Conservation (phyloP, 2,113 vertebrate species). For the Cebus imitator region DNA sequence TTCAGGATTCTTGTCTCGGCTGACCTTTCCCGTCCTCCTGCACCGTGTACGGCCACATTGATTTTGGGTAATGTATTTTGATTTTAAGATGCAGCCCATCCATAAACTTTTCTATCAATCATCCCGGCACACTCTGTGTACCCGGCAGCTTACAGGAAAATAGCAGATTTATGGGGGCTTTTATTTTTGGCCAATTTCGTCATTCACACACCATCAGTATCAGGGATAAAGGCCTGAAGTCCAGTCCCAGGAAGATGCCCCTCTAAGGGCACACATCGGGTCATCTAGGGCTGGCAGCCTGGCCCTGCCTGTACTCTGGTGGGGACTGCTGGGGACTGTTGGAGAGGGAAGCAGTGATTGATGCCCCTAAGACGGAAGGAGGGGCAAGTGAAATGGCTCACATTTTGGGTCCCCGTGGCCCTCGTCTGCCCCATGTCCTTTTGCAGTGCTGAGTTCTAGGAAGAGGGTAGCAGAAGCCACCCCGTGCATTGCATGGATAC, state of each 20-base stretch:
- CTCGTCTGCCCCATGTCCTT: background rate
- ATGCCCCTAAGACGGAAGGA: background rate
- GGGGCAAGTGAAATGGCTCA: background rate
- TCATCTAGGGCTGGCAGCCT: rapidly evolving
- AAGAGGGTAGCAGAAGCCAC: background rate
- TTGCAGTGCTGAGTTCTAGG: background rate
- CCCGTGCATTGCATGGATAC: rapidly evolving
- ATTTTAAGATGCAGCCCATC: conserved; percentile 51
- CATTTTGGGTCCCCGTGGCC: background rate
- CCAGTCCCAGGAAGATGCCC: rapidly evolving
- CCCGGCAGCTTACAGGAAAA: conserved; percentile 18
- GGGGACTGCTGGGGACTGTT: too few species aligned
- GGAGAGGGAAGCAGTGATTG: background rate
- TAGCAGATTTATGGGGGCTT: conserved; percentile 47
- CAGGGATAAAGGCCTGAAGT: background rate
- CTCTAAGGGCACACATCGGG: background rate
- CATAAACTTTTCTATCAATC: conserved; percentile 66
- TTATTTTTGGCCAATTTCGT: conserved; percentile 42
- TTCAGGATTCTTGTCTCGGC: background rate
- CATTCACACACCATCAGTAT: background rate
- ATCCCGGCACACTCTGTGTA: conserved; percentile 17
- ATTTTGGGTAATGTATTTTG: conserved; percentile 63
- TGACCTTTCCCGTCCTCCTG: conserved; percentile 29
- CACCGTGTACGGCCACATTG: background rate
- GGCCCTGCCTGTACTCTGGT: background rate